phyloP scores from a whole-genome alignment of 2,888 invertebrate genomes.

The Dichetophora obliterata region DNA sequence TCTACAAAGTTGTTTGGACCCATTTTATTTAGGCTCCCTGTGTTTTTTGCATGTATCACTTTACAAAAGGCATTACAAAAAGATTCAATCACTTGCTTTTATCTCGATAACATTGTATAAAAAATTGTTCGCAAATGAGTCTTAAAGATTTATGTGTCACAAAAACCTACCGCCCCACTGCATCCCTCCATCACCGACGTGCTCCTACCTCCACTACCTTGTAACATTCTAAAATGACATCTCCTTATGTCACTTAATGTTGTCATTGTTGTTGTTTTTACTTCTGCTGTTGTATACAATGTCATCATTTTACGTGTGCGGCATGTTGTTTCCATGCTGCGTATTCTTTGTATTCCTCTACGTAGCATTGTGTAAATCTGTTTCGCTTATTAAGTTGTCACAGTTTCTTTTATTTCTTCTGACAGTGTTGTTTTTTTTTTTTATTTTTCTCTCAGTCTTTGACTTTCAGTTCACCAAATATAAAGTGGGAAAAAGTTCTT shows the following conservation, averaged over 20 bases:
- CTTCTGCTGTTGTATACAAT: conserved; percentile 38
- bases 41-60: too few species aligned
- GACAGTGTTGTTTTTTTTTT: not conserved
- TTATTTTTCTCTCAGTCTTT: not conserved
- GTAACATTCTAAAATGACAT: conserved; percentile 28
- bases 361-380: conserved; percentile 34
- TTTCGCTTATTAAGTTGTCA: conserved; percentile 49
- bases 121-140: conserved; percentile 13
- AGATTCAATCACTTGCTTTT: conserved; percentile 23
- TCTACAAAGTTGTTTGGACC: too few species aligned
- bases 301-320: conserved; percentile 45
- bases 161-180: not conserved
- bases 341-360: conserved; percentile 1
- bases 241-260: conserved; percentile 32
- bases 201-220: not conserved
- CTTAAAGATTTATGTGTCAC: conserved; percentile 23
- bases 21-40: too few species aligned
- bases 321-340: conserved; percentile 35
- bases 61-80: not conserved
- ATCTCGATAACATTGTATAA: not conserved
- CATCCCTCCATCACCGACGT: not conserved
- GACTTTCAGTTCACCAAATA: not conserved
- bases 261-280: conserved; percentile 34
- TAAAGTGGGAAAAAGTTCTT: not conserved
- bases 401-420: conserved; percentile 37